Base-by-base conservation (phyloP, 2,888 invertebrate genomes). In the Pandemis heparana region DNA sequence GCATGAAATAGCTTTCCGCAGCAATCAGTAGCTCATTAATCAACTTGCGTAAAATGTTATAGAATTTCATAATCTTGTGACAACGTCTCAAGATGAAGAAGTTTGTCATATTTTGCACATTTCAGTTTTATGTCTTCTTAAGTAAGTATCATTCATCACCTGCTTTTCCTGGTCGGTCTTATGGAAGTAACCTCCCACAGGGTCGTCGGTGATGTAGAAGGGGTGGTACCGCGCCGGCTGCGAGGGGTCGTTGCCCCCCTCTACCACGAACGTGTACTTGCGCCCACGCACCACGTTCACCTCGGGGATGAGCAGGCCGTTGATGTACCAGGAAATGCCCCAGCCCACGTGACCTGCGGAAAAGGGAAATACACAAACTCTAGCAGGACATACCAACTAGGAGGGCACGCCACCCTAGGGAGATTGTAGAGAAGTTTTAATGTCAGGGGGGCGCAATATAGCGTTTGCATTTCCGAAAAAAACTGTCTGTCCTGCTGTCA, bases 291-390 rank as follows among this genome's bases (percentile, higher is more conserved):
- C 97, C 56, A 98, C 97, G 85, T 98, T 97, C 80, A 99, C 96
- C 94, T 98, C 98, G 0, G 98, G 99, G 79, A 98, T 98, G 16
- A 99, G 95, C 3, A 98, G 95, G 0, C 98, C 98, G 89, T 99
- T 98, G 85, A 99, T 98, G 94, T 98, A 99, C 98, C 98, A 98
- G 0, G 97, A 97, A 77, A 98, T 97, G 41, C 98, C 98, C 98
- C 98, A 98, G 48, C 98, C 98, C 18, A 98, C 98, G 88, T 98
- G 98, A 77, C 98, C 98, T 98, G 81, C 0, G 1, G 23, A 12
- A 0, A 10, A 46, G 38, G 10, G 41, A 4, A 41, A 18, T 9
- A 18, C 1, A 12, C 12, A 4, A 5, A 12, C 12, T 43, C 12
- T 12, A 32, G 23, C 23, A 32, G 23, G 23, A 32, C 23, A 32